Evolutionary conservation across 2,888 invertebrate genomes (phyloP), one percentile per base, ranked within the genome.

Genomic region (Hyles lineata): DNA sequence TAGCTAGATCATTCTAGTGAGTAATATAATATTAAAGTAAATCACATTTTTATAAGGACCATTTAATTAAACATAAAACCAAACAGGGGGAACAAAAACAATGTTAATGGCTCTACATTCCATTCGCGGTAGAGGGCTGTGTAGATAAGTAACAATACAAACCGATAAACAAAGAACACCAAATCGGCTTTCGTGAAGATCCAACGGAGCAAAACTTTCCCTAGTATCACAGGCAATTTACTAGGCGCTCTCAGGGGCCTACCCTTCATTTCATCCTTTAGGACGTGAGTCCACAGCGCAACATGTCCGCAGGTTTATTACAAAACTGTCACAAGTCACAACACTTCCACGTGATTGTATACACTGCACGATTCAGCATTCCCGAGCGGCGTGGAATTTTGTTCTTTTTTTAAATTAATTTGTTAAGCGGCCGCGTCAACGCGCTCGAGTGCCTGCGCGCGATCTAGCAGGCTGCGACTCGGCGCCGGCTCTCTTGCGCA

Each of bases 151-250:
- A 75, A 62, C 67, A 77, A 76, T 83, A 96, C 96, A 83, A 95
- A 96, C 91, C 96, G 95, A 90, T 96, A 96, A 82, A 96, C 92
- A 83, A 96, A 93, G 83, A 95, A 95, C 86, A 96, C 94, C 74
- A 96, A 88, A 84, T 96, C 95, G 43, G 96, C 95, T 85, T 95
- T 96, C 74, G 95, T 95, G 80, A 96, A 93, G 74, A 96, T 93
- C 96, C 96, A 96, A 78, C 96, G 95, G 71, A 96, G 89, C 67
- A 96, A 87, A 80, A 95, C 90, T 83, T 95, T 95, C 79, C 95
- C 96, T 78, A 96, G 86, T 76, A 95, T 89, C 86, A 91, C 86
- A 73, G 93, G 90, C 82, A 92, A 81, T 79, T 89, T 89, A 76
- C 79, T 89, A 35, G 90, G 89, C 76, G 82, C 80, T 77, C 82